Conservation (phyloP, 1,140 invertebrate species). For the Stenopsyche tienmushanensis region DNA sequence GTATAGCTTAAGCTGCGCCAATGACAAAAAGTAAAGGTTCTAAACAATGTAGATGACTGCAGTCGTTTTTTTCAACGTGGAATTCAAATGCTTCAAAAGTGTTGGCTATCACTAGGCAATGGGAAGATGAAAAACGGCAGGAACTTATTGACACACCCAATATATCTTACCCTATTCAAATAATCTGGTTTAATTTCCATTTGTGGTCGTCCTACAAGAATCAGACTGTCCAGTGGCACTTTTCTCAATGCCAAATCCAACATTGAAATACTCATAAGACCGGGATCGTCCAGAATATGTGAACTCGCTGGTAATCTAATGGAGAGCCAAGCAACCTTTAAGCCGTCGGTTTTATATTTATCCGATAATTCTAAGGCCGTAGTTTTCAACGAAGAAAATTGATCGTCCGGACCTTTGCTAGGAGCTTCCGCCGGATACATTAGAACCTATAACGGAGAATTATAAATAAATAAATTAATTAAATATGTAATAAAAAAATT, state of each 20-base stretch:
- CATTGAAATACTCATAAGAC: slow-evolving; percentile 64
- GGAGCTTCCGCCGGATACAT: slow-evolving; percentile 60
- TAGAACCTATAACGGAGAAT: slow-evolving; percentile 59
- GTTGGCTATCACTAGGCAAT: no score
- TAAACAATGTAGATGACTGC: no score
- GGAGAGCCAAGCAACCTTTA: slow-evolving; percentile 60
- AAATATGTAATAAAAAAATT: slow-evolving; percentile 7
- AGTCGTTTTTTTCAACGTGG: no score
- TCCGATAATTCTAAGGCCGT: slow-evolving; percentile 62
- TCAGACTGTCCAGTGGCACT: slow-evolving; percentile 67
- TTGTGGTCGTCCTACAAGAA: slow-evolving; percentile 65
- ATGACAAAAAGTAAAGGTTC: no score
- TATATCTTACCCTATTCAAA: slow-evolving; percentile 77
- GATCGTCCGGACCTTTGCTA: slow-evolving; percentile 67
- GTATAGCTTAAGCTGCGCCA: no score
- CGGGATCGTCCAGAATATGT: slow-evolving; percentile 44
- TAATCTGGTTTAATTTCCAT: slow-evolving; percentile 76
- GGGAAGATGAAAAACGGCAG: no score
- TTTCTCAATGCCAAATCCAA: slow-evolving; percentile 72
- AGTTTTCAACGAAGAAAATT: slow-evolving; percentile 66
- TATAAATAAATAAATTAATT: slow-evolving; percentile 19
- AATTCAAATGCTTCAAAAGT: no score
- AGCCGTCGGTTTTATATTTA: slow-evolving; percentile 67
- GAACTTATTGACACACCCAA: no score
- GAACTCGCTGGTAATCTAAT: slow-evolving; percentile 59